Percentiles rank a stretch among this genome's conserved stretches.
phyloP scores from a whole-genome alignment of 2,113 vertebrate genomes.

The Notarius quadriscutis region DNA sequence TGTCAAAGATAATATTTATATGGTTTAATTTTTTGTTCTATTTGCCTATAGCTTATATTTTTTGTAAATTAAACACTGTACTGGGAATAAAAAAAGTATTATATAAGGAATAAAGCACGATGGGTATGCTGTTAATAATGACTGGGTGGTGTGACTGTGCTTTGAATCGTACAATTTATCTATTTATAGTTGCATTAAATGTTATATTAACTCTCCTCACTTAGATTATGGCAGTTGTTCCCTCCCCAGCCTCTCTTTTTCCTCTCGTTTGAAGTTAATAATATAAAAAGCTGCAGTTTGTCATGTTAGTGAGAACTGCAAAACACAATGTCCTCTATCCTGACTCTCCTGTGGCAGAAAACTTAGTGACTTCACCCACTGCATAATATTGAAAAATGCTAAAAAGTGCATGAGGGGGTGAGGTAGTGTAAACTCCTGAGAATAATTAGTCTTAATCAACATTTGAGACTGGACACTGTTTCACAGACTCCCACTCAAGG shows the following conservation, averaged over 20 bases:
- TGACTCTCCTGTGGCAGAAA: not conserved
- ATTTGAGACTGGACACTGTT: no score
- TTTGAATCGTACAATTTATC: not conserved
- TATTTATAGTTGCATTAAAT: not conserved
- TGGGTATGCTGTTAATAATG: not conserved
- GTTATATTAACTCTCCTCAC: not conserved
- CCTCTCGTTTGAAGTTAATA: not conserved
- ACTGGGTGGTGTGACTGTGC: not conserved
- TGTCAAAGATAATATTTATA: constrained; percentile 55
- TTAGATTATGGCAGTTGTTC: not conserved
- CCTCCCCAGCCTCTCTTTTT: not conserved
- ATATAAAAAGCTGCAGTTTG: not conserved
- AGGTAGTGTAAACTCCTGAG: no score
- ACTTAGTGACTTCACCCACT: no score
- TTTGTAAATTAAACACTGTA: not conserved
- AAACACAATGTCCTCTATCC: not conserved
- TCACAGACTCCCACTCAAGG: no score
- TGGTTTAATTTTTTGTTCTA: not conserved
- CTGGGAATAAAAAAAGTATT: not conserved
- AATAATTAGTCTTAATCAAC: no score
- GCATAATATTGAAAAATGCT: no score
- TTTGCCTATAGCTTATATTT: not conserved
- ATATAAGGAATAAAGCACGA: not conserved
- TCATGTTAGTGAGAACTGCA: not conserved
- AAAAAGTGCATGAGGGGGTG: no score